Base-by-base conservation (phyloP, 1,140 invertebrate genomes). In the Caenorhabditis brenneri region DNA sequence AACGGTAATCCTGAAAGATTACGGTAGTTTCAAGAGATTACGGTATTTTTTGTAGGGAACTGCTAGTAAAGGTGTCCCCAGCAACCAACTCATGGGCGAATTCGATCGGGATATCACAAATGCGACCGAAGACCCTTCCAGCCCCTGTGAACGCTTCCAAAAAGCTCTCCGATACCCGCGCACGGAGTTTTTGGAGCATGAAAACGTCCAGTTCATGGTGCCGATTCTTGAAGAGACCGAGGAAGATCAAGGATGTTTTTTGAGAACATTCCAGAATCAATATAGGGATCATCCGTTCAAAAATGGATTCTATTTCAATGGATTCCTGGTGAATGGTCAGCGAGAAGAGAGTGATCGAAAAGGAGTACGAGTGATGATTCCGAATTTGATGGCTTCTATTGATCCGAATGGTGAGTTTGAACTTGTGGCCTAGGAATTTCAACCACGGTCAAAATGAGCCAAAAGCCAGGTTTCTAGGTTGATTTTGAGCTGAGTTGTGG, bases 141-240 rank as follows among this genome's bases (percentile, higher is more conserved):
- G 16, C 4, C 33, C 65, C 1, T 74, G 65, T 27, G 22, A 24
- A 2, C 33, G 65, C 3, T 74, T 74, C 19, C 12, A 5, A 10
- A 16, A 15, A 24, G 65, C 65, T 12, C 5, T 74, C n/a, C 36
- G 27, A n/a, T 2, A n/a, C 2, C 5, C 36, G 2, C 65, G 36
- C n/a, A 1, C 65, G 15, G 6, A 2, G 46, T 39, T 24, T 42
- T 42, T 74, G 10, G 15, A 74, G 3, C 36, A 46, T 2, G 7
- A 42, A 74, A 74, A 42, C 24, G 36, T 74, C 15, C 65, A 74
- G 3, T 74, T 74, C 65, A 74, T 74, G 1, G 65, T 74, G n/a
- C 36, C 65, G 15, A 46, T 74, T 2, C 10, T 74, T n/a, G 36
- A 46, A 12, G 31, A 74, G 12, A 0, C 6, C 19, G 46, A 39